phyloP scores from a whole-genome alignment of 2,797 vertebrate species.

The Pipistrellus pipistrellus region DNA sequence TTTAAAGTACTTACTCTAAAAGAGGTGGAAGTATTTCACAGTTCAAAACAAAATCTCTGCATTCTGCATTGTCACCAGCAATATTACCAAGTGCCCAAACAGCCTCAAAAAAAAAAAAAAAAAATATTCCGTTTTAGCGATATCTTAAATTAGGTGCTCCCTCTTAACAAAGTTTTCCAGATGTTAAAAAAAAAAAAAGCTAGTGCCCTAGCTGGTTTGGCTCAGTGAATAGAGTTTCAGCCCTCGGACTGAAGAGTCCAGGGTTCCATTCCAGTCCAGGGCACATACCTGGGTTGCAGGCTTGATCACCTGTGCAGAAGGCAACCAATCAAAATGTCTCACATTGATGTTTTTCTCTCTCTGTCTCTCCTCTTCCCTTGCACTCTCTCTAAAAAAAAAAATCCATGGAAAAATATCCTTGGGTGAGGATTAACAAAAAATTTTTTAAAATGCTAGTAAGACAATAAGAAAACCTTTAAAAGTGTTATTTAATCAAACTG shows the following conservation, averaged over 20 bases:
- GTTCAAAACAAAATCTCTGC: slow-evolving; percentile 97
- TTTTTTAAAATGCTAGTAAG: not conserved
- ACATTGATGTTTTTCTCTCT: no score
- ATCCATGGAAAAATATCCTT: no score
- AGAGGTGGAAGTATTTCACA: slow-evolving; percentile 97
- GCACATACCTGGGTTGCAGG: no score
- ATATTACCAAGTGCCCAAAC: slow-evolving; percentile 99
- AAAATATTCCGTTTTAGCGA: slow-evolving; percentile 30
- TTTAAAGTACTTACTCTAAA: slow-evolving; percentile 92
- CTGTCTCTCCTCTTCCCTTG: no score
- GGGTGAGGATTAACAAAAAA: no score
- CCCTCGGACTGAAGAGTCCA: no score
- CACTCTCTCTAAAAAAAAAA: no score
- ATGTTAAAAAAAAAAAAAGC: not conserved
- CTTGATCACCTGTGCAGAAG: no score
- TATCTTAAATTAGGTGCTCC: slow-evolving; percentile 39
- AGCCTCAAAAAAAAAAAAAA: slow-evolving; percentile 91
- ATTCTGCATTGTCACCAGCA: slow-evolving; percentile 98
- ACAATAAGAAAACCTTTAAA: slow-evolving; percentile 39
- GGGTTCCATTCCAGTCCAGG: no score
- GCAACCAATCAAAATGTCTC: no score
- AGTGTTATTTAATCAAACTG: slow-evolving; percentile 22
- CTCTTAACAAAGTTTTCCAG: slow-evolving; percentile 37
- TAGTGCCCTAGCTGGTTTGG: no score
- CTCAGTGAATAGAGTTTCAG: no score